Base-by-base conservation (phyloP, 2,888 invertebrate species). In the Troilus luridus region DNA sequence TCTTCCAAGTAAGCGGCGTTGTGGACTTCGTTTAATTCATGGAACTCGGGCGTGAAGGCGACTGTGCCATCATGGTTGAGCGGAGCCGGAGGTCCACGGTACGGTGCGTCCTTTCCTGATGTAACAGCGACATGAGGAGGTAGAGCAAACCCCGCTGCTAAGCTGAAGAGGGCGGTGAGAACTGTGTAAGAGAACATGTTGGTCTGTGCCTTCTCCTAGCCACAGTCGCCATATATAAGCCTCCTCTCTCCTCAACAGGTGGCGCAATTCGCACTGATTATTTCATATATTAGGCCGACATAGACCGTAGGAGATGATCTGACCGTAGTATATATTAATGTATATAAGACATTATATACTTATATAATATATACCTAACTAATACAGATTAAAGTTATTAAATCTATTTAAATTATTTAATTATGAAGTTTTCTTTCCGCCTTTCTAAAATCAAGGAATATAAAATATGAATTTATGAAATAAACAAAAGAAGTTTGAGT, bases 21-120 rank as follows among this genome's bases (percentile, higher is more conserved):
- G 56, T 85, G 85, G 12, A 14, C 56, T 0, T 21, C 11, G 11
- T 94, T 94, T 59, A 94, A 94, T 91, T 94, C 93, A 77, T 94
- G 93, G 12, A 94, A 94, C 92, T 94, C 94, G 41, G 94, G 93
- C 10, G 94, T 94, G 92, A 94, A 94, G 17, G 91, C 91, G 10
- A 91, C 91, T 0, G 91, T 91, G 6, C 89, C 89, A 41, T 89
- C 89, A 41, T 64, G 89, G 89, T 89, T 89, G 60, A 89, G 62
- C 9, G 89, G 89, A 19, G 89, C 89, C 3, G 89, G 89, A 7
- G 89, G 89, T 8, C 89, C 89, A 11, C 56, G 85, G 56, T 85
- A 85, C 12, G 56, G 56, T 0, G 12, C 85, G 56, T 41, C 54
- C 9, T 11, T 54, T 81, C 54, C 9, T 6, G 54, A 9, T 9